Percentiles rank a stretch among this genome's conserved stretches.
phyloP scores from a whole-genome alignment of 2,797 vertebrate species.

The Falco peregrinus region DNA sequence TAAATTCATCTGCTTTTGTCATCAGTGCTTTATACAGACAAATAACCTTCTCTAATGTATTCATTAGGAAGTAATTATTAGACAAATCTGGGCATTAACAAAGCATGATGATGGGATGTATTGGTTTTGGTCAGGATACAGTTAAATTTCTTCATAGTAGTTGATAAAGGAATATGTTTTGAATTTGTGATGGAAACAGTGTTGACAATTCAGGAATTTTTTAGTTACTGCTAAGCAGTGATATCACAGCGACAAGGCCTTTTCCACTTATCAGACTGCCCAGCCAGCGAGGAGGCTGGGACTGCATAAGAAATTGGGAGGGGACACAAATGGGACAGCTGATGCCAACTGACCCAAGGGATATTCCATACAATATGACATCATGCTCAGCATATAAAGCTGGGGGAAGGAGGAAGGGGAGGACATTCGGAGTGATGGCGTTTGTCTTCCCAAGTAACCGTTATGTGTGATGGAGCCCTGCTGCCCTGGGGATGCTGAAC shows the following conservation, averaged over 20 bases:
- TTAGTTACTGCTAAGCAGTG: not conserved
- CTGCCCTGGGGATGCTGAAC: too few relatives aligned
- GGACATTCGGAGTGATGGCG: too few relatives aligned
- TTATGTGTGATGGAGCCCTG: too few relatives aligned
- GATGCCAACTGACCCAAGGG: accelerated
- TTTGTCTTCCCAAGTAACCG: too few relatives aligned
- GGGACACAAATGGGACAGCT: not conserved
- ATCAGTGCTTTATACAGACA: not conserved
- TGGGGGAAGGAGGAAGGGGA: not conserved
- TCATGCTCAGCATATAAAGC: not conserved
- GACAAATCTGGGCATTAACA: not conserved
- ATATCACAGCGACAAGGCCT: not conserved
- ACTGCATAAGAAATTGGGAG: accelerated
- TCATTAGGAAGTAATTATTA: not conserved
- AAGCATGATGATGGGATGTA: not conserved
- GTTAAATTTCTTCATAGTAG: not conserved
- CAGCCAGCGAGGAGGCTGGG: accelerated
- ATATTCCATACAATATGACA: accelerated
- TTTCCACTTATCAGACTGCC: not conserved
- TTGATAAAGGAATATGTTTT: not conserved
- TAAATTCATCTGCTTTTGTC: not conserved
- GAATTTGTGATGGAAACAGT: not conserved
- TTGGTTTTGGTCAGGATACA: not conserved
- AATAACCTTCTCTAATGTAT: not conserved
- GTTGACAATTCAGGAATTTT: not conserved